Base-by-base conservation (phyloP, 92 coral and sea anemone species). In the Scolanthus callimorphus region DNA sequence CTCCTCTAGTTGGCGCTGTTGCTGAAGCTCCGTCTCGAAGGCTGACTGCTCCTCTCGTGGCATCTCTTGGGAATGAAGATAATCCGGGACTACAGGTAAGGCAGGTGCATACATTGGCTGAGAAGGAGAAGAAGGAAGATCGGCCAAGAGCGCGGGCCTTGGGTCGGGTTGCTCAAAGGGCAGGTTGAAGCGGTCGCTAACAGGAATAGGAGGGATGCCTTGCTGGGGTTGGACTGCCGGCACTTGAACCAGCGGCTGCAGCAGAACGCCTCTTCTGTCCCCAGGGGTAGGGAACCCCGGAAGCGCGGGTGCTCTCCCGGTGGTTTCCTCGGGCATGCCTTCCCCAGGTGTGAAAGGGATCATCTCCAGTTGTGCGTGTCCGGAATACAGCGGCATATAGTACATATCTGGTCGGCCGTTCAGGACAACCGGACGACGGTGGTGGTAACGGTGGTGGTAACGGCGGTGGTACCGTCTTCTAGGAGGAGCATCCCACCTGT, bases 211-310 rank as follows among this genome's bases (percentile, higher is more conserved):
- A n/a, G 71, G 71, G 4, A 64, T 3, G 17, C 50, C 65, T 21
- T 39, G 65, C 27, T 22, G 65, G 13, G 51, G 15, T 2, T 15
- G 28, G 57, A 67, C 63, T 11, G 76, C 20, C 20, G 68, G 76
- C 24, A 71, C 43, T 62, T 73, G 80, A 41, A 63, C 71, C 54
- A 80, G 10, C 10, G 92, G 60, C 51, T 78, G 77, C 29, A 70
- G 15, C 51, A 76, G 31, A 22, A 76, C 52, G n/a, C 60, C 55
- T 24, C 73, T 60, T 44, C 58, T 70, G 0, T 53, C 72, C 22
- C 62, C 54, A 21, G 51, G 34, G n/a, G 50, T 62, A 15, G 71
- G 27, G 25, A 57, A 65, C 3, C 28, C 26, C 1, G 34, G 21
- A 10, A 43, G 46, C 13, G 31, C 55, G 11, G 37, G 21, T 20